Base-by-base conservation (phyloP, 2,888 invertebrate genomes). In the Antheraea assamensis region DNA sequence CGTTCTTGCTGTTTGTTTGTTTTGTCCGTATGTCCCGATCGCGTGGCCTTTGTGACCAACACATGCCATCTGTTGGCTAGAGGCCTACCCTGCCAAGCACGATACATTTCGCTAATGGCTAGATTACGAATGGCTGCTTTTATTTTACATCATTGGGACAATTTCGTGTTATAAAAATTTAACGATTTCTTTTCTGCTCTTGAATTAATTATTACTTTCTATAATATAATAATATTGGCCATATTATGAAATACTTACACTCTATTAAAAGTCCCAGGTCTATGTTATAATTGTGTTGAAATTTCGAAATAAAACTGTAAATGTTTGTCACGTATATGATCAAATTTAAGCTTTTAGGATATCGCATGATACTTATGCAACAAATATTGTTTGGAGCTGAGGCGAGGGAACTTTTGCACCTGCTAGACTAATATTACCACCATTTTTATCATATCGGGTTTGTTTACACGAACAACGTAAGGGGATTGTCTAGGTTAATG, bases 81-180 rank as follows among this genome's bases (percentile, higher is more conserved):
- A 82, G 82, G 85, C 80, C 81, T 82, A 81, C 80, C 79, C 81
- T 83, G 86, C 86, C 88, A 85, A 84, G 84, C 83, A 79, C 84
- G 84, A 86, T 87, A 88, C 88, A 87, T 88, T 85, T 85, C 82
- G 77, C 82, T 89, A 90, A 89, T 87, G 87, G 85, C 84, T 78
- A 87, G 87, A 90, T 89, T 89, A 90, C 91, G 88, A 88, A 91
- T 91, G 84, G 88, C 81, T 77, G 77, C 81, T 58, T 70, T 73
- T 70, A 73, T 73, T 73, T 73, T 35, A n/a, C 35, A 21, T 35
- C 31, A 55, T 55, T 71, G n/a, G 19, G 35, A 47, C 49, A 15
- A 31, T 71, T 42, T 10, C 49, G 27, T 71, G 27, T 19, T 42
- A 24, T 49, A 30, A 71, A 70, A 27, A 24, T 8, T 71, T 49